Evolutionary conservation across 2,888 invertebrate genomes (phyloP), one percentile per base, ranked within the genome.

Genomic region (Podotricha telesiphe): DNA sequence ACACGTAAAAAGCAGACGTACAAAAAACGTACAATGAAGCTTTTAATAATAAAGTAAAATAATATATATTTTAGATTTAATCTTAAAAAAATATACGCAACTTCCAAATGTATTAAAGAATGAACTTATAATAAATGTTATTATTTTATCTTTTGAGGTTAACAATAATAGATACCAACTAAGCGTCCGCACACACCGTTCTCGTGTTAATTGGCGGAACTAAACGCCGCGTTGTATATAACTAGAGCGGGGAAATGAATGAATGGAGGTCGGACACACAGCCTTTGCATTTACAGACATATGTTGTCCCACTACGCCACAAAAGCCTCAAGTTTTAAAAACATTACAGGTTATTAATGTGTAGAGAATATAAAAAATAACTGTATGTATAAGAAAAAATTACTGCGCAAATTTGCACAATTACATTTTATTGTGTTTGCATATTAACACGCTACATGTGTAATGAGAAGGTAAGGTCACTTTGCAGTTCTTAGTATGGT

Each of bases 401-500:
- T 11, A 55, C 55, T 55, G 34, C 17, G 55, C 34, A 55, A 55
- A 55, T 55, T 55, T 37, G 13, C 17, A 55, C 55, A 55, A 11
- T 10, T 37, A 37, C 11, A 55, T 55, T 55, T 55, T 55, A 55
- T 55, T 55, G 55, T 55, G 11, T 55, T 55, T 55, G 17, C 34
- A 34, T 55, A 34, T 55, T 55, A 55, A 34, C 55, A 55, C 34
- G 55, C 34, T 34, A 34, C 55, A 34, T 55, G 55, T 55, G 55
- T 2, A 55, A 1, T 34, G 17, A 17, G 55, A 37, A 55, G 55
- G 17, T 34, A 55, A 55, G 55, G 55, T 55, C 19, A 55, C 34
- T 37, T 55, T 17, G 7, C 11, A 17, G 17, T 55, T 55, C 55
- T 55, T 17, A 11, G 55, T 40, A 42, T 15, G 20, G 8, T 15